Evolutionary conservation across 2,113 vertebrate genomes (phyloP), one percentile per base, ranked within the genome.

Genomic region (Toxotes chatareus): DNA sequence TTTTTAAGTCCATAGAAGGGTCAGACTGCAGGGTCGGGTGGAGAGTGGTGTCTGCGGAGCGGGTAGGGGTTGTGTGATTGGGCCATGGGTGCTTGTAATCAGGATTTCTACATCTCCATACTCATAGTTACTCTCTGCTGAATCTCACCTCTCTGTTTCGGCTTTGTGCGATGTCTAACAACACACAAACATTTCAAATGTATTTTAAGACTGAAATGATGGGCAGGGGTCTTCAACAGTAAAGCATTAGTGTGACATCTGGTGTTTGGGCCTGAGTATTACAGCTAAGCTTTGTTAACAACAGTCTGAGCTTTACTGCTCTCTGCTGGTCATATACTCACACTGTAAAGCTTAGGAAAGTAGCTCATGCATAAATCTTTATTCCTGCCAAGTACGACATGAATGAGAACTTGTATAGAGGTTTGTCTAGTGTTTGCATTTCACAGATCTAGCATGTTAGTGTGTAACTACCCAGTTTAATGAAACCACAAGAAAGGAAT

Each of bases 221-320:
- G 14, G 9, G 55, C 16, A 11, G 6, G 4, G 12, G 9, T 32
- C 4, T 21, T 46, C 5, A 2, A 32, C 4, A 56, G 6, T 2
- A 13, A 51, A 13, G 46, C 27, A 34, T 46, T 31, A 84, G 1
- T 17, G 32, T 71, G 90, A 10, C 90, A 79, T 60, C 86, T 93
- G 21, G 67, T 78, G 88, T 75, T 69, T 3, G 8, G 4, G 1
- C 1, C 3, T 4, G 0, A 5, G 23, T 44, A 53, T 77, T 75
- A 73, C 82, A 44, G 8, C n/a, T 46, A 0, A 55, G 8, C 14
- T 4, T 21, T 6, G 17, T 3, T 7, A 46, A n/a, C 7, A 23
- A 53, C 1, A 61, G 6, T 1, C 10, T 59, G 17, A 44, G 17
- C 19, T 88, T 62, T 88, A 73, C 87, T 90, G 67, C 84, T 0